A percentile compares a stretch with the other conserved stretches of the same genome.
These are phyloP conservation scores for Ptychobarbus kaznakovi DNA, from an alignment of 2,797 vertebrate genomes.

Conservation along the genomic window DNA sequence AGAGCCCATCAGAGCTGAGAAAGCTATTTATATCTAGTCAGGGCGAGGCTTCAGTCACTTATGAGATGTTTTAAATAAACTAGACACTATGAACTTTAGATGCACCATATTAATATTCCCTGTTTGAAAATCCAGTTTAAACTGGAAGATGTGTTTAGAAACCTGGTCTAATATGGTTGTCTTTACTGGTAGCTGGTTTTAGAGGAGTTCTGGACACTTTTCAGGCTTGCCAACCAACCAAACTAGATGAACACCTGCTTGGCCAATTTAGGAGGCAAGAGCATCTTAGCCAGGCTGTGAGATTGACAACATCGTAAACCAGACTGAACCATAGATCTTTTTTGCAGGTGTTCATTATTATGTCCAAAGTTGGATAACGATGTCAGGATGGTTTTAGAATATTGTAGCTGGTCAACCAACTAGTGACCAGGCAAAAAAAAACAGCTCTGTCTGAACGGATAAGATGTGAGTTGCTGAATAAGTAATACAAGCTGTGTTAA, in stretches of 20 bases:
- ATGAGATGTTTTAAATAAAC: constrained; percentile 6
- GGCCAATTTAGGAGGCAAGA: no score
- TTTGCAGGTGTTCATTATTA: neutral
- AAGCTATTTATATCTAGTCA: constrained; percentile 77
- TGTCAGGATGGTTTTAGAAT: neutral
- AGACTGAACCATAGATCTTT: neutral
- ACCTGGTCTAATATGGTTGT: neutral
- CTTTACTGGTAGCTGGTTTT: neutral
- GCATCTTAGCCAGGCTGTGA: neutral
- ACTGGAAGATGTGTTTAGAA: neutral
- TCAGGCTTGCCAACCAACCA: neutral
- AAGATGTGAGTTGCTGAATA: neutral
- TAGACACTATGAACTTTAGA: neutral
- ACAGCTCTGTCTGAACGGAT: neutral
- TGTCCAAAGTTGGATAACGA: neutral
- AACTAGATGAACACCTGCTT: constrained; percentile 5
- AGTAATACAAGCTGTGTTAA: neutral
- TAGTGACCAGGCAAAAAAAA: neutral
- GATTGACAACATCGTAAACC: neutral
- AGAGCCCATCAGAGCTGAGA: constrained; percentile 58
- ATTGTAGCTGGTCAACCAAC: neutral
- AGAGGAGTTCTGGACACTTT: neutral
- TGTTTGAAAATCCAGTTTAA: neutral
- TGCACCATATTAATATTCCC: neutral
- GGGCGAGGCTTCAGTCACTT: constrained; percentile 73